Evolutionary conservation across 2,797 vertebrate genomes (phyloP), one percentile per base, ranked within the genome.

Genomic region (Sciurus carolinensis): DNA sequence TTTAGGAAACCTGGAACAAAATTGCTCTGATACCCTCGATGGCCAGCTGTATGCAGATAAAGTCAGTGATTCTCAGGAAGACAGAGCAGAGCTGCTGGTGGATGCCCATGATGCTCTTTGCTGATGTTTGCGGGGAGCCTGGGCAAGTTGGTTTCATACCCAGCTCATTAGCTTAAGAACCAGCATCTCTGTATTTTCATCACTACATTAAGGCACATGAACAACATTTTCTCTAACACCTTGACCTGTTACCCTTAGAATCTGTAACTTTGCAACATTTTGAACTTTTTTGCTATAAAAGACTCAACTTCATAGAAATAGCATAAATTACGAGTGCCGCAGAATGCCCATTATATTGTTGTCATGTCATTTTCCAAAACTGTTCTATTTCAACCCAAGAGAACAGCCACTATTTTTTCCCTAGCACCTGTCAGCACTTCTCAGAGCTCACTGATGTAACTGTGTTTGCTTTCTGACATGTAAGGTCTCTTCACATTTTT

Each of bases 301-400:
- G 8, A 75, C 72, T 3, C 5, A 57, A 44, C 42, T 66, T 62
- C 90, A 84, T 26, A 80, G 17, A 57, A 93, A 87, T 12, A 81
- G 3, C 12, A 3, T 64, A 24, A 42, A 1, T 52, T 72, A 79
- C 20, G 44, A 75, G 5, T 71, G 7, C 3, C 4, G 76, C 47
- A 57, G 2, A 8, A 6, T 73, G 11, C n/a, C 20, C 11, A 39
- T 91, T 57, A 76, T 44, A 66, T 7, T 73, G 7, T 36, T 73
- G 2, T 15, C 15, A 1, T 81, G 36, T 73, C 47, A 64, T 85
- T 94, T 97, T 26, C 36, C 20, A 64, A 88, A 94, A 75, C 50
- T 47, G 69, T 72, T 79, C 42, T 44, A 62, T 89, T 97, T 76
- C 73, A 94, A 80, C 54, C 91, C 59, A 62, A 62, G 47, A 14